Evolutionary conservation across 2,888 invertebrate genomes (phyloP).

Genomic region (Philereme transversata): DNA sequence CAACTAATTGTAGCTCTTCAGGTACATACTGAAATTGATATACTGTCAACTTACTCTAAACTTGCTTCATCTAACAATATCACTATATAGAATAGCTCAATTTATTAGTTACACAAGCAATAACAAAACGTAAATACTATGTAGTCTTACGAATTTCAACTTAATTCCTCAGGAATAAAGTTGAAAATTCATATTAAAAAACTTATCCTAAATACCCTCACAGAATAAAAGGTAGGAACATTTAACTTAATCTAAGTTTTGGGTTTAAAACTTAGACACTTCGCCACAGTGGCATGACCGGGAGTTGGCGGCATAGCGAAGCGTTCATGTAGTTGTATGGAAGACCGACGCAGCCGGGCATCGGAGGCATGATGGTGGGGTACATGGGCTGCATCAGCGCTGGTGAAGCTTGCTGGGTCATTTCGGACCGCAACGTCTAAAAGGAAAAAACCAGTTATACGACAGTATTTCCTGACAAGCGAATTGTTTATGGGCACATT

Average conservation of each 20-base stretch:
- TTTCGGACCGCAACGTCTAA: conserved; percentile 58
- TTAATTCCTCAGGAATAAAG: conserved; percentile 39
- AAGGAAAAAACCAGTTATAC: conserved; percentile 33
- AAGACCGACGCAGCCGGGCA: conserved; percentile 51
- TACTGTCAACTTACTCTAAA: too few species aligned
- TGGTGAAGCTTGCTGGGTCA: conserved; percentile 52
- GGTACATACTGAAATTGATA: too few species aligned
- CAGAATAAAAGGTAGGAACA: conserved; percentile 20
- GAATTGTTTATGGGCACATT: too few species aligned
- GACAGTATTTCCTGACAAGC: too few species aligned
- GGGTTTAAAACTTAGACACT: conserved; percentile 43
- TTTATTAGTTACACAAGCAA: conserved; percentile 4
- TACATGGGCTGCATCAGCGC: conserved; percentile 50
- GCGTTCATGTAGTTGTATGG: conserved; percentile 57
- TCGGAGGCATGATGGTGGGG: conserved; percentile 47
- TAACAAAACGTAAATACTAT: conserved; percentile 21
- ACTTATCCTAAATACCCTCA: background rate
- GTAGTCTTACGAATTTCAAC: conserved; percentile 22
- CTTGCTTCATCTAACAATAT: too few species aligned
- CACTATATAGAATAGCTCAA: too few species aligned
- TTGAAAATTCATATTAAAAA: conserved; percentile 35
- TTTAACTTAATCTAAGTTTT: background rate
- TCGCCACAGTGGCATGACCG: conserved; percentile 58
- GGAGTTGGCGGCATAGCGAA: conserved; percentile 52
- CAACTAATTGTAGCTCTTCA: too few species aligned